A percentile compares a stretch with the other conserved stretches of the same genome.
These are phyloP conservation scores for Cryptus armator DNA, from an alignment of 2,888 invertebrate genomes.

Conservation along the genomic window DNA sequence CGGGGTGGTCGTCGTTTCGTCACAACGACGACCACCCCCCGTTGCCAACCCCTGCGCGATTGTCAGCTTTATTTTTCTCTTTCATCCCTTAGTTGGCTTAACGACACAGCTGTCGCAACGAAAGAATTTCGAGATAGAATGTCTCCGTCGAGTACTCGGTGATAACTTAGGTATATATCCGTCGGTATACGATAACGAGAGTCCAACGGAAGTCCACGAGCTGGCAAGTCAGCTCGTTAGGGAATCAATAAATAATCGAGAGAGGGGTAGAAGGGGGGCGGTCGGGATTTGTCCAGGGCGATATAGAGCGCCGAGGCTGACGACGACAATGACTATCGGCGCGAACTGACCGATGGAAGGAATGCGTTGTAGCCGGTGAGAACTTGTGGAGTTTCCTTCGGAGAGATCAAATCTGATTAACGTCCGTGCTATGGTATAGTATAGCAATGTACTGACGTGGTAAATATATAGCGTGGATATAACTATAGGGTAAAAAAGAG, in stretches of 20 bases:
- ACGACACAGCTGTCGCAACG: not conserved
- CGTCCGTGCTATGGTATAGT: slow-evolving; percentile 32
- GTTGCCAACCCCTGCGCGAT: not conserved
- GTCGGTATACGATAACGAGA: not conserved
- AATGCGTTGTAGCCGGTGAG: slow-evolving; percentile 17
- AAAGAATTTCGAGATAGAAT: not conserved
- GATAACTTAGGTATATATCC: not conserved
- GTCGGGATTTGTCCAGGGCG: slow-evolving; percentile 18
- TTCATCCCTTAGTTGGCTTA: not conserved
- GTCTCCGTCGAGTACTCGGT: not conserved
- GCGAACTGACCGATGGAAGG: slow-evolving; percentile 43
- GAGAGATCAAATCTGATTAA: slow-evolving; percentile 66
- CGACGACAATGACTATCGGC: slow-evolving; percentile 19
- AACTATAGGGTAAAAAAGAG: not conserved
- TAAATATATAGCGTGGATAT: not conserved
- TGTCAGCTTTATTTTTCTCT: slow-evolving; percentile 5
- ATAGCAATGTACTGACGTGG: not conserved
- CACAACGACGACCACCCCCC: not conserved
- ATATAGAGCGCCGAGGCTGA: slow-evolving; percentile 18
- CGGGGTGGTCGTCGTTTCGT: too few relatives aligned
- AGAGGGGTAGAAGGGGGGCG: not conserved
- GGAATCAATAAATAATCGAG: slow-evolving; percentile 57
- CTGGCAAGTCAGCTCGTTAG: slow-evolving; percentile 29
- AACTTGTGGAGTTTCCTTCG: slow-evolving; percentile 67
- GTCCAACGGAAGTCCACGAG: slow-evolving; percentile 11